Percentiles rank a stretch among this genome's conserved stretches.
phyloP scores from a whole-genome alignment of 1,140 invertebrate species.

The Drosophila pseudoobscura region DNA sequence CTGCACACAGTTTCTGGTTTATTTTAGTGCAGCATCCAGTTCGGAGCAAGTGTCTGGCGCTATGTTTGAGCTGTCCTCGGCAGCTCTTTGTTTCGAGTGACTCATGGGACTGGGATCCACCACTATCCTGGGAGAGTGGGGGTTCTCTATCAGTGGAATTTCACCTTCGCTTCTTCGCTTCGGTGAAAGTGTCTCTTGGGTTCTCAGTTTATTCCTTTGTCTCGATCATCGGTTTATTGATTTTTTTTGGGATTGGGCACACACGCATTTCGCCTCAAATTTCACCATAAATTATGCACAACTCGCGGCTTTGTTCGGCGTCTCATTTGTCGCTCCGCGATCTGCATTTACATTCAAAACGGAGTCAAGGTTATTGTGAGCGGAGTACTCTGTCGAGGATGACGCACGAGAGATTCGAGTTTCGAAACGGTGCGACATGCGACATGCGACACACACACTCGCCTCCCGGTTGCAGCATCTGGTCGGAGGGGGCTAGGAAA shows the following conservation, averaged over 20 bases:
- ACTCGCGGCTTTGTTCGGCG: conserved; percentile 19
- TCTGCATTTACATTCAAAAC: conserved; percentile 68
- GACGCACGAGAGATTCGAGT: conserved; percentile 49
- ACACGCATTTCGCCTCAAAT: conserved; percentile 26
- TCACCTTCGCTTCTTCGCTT: background rate
- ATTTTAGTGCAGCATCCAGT: conserved; percentile 17
- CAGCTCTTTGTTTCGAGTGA: conserved; percentile 20
- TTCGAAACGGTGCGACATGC: conserved; percentile 33
- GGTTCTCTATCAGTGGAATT: background rate
- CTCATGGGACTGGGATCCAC: background rate
- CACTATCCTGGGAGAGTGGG: too few species aligned
- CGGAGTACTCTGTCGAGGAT: conserved; percentile 33
- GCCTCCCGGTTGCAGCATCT: conserved; percentile 36
- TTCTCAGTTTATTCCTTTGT: too few species aligned
- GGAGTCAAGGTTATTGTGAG: conserved; percentile 65
- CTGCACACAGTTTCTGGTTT: conserved; percentile 6
- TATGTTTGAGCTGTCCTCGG: conserved; percentile 14
- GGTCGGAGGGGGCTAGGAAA: conserved; percentile 17
- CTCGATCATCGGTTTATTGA: background rate
- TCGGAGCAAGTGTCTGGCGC: conserved; percentile 27
- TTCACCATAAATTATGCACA: conserved; percentile 64
- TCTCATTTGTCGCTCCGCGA: conserved; percentile 40
- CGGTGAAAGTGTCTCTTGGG: conserved; percentile 40
- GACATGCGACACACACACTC: background rate
- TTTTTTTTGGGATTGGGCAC: conserved; percentile 16